phyloP scores from a whole-genome alignment of 1,140 invertebrate genomes.

The Forficula auricularia region DNA sequence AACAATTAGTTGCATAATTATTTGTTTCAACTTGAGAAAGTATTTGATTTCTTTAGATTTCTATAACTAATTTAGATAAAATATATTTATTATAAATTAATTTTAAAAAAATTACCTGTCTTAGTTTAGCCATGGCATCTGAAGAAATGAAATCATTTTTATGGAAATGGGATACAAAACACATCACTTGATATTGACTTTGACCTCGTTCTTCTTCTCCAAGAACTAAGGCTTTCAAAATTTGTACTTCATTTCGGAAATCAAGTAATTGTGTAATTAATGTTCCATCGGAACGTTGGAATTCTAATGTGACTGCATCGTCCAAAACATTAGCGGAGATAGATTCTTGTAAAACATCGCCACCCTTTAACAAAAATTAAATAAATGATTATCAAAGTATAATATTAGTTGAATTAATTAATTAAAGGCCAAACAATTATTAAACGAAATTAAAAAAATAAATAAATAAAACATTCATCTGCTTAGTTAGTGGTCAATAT shows the following conservation, averaged over 20 bases:
- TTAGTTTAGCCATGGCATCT: constrained; percentile 91
- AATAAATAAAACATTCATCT: too few relatives aligned
- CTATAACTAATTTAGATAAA: too few relatives aligned
- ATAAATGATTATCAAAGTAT: too few relatives aligned
- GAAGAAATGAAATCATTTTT: constrained; percentile 87
- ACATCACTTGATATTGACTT: constrained; percentile 76
- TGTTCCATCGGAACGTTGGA: constrained; percentile 76
- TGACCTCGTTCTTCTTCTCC: constrained; percentile 88
- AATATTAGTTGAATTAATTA: constrained; percentile 2
- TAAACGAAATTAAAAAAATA: constrained; percentile 8
- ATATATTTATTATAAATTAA: too few relatives aligned
- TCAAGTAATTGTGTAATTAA: constrained; percentile 82
- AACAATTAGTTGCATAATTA: too few relatives aligned
- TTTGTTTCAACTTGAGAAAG: too few relatives aligned
- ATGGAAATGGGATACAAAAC: constrained; percentile 75
- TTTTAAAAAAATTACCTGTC: too few relatives aligned
- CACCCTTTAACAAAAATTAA: constrained; percentile 51
- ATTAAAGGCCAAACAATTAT: constrained; percentile 8
- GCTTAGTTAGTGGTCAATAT: too few relatives aligned
- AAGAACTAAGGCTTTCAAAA: constrained; percentile 75
- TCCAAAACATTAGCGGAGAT: constrained; percentile 78
- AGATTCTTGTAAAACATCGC: constrained; percentile 79
- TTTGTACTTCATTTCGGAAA: constrained; percentile 85
- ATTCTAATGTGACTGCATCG: constrained; percentile 74
- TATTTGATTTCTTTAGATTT: too few relatives aligned